Conservation (phyloP, 2,113 vertebrate species). For the Cromileptes altivelis region DNA sequence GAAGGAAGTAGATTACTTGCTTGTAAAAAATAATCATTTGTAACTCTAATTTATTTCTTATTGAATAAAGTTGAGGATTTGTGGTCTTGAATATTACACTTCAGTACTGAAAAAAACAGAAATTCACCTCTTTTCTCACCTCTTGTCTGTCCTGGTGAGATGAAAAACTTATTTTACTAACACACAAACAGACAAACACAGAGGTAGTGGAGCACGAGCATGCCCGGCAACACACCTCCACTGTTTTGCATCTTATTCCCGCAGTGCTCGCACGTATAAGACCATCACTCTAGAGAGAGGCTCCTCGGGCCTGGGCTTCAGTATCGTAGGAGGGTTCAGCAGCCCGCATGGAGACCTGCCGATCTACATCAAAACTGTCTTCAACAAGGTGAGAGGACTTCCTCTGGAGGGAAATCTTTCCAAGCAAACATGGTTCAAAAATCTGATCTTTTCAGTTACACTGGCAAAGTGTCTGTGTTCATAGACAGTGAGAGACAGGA, state of each 20-base stretch:
- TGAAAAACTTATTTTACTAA: not conserved
- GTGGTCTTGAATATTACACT: not conserved
- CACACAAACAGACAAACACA: not conserved
- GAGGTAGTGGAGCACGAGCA: not conserved
- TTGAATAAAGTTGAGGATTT: not conserved
- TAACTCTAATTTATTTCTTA: not conserved
- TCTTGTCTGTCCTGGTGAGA: not conserved
- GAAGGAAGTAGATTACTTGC: not conserved
- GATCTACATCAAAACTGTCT: slow-evolving; percentile 95
- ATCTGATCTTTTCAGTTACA: not conserved
- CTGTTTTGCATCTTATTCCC: slow-evolving; percentile 3
- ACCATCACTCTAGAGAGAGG: slow-evolving; percentile 91
- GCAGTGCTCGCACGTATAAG: slow-evolving; percentile 91
- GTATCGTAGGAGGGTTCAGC: slow-evolving; percentile 93
- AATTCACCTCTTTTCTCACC: not conserved
- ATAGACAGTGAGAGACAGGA: not conserved
- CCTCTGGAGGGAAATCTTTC: not conserved
- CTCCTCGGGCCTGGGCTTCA: slow-evolving; percentile 93
- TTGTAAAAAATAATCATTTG: not conserved
- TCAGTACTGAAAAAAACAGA: too few species aligned
- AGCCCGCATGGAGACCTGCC: slow-evolving; percentile 96
- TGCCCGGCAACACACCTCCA: not conserved
- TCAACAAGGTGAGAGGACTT: slow-evolving; percentile 89
- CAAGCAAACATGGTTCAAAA: not conserved
- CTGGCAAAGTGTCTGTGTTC: not conserved